Evolutionary conservation across 1,140 invertebrate species (phyloP).

Genomic region (Lordiphosa clarofinis): DNA sequence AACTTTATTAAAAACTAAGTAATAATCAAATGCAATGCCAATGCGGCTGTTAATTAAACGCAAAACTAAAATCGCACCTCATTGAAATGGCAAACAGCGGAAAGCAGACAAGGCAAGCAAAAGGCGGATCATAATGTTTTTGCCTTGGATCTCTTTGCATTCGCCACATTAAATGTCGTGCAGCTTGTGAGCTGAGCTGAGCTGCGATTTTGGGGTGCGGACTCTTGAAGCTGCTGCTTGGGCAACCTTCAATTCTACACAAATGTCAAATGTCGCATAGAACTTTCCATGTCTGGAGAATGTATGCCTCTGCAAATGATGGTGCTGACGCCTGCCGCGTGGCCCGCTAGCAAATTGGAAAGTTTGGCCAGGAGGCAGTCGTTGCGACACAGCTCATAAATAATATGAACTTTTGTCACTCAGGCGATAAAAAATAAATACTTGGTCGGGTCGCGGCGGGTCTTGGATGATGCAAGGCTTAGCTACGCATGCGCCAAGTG

Average conservation of each 20-base stretch:
- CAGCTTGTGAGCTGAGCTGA: constrained; percentile 30
- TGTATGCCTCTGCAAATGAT: constrained; percentile 3
- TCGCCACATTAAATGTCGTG: constrained; percentile 57
- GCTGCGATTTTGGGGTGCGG: constrained; percentile 43
- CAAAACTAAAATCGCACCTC: constrained; percentile 48
- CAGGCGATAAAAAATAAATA: constrained; percentile 4
- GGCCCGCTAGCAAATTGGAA: constrained; percentile 13
- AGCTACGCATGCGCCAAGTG: constrained; percentile 49
- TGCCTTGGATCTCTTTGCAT: constrained; percentile 20
- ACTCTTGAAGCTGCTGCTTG: constrained; percentile 18
- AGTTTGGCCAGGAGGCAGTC: constrained; percentile 16
- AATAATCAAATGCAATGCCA: constrained; percentile 50
- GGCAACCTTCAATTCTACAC: constrained; percentile 58
- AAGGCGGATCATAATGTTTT: constrained; percentile 30
- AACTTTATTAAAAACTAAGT: constrained; percentile 29
- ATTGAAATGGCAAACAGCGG: constrained; percentile 54
- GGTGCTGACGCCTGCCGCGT: background rate
- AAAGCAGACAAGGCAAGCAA: constrained; percentile 17
- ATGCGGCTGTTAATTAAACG: constrained; percentile 53
- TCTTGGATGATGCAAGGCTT: constrained; percentile 34
- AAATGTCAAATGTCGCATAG: constrained; percentile 64
- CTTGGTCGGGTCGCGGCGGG: constrained; percentile 32
- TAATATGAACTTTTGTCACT: constrained; percentile 39
- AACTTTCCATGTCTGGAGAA: constrained; percentile 49
- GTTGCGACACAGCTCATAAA: constrained; percentile 38